These are phyloP conservation scores for Hoplodrina blanda DNA, from an alignment of 2,888 invertebrate genomes.

Conservation along the genomic window DNA sequence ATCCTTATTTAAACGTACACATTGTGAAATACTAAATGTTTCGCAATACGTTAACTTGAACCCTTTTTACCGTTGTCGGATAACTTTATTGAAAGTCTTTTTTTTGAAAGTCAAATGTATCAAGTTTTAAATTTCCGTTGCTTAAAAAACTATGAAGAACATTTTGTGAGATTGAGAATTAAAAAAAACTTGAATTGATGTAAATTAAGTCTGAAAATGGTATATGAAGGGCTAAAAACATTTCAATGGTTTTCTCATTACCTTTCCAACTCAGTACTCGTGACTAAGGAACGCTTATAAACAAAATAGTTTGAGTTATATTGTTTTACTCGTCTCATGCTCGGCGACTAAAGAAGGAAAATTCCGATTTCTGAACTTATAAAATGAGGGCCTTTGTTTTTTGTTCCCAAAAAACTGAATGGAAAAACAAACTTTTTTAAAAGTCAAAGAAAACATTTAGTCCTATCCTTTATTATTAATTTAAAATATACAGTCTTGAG, in stretches of 20 bases:
- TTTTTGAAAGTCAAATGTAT: constrained; percentile 49
- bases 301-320: not conserved
- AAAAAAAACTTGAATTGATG: constrained; percentile 13
- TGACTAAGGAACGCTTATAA: not conserved
- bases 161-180: constrained; percentile 18
- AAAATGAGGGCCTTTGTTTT: constrained; percentile 1
- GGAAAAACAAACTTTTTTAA: not conserved
- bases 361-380: not conserved
- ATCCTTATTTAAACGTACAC: constrained; percentile 51
- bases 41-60: constrained; percentile 31
- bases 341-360: constrained; percentile 6
- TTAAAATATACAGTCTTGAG: constrained; percentile 13
- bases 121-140: constrained; percentile 24
- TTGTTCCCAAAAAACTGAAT: not conserved
- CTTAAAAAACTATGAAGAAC: constrained; percentile 31
- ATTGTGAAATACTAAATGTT: constrained; percentile 41
- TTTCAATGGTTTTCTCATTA: not conserved
- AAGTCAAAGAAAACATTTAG: constrained; percentile 13
- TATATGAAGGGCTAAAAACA: not conserved
- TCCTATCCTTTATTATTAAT: not conserved
- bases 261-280: not conserved
- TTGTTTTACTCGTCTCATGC: not conserved
- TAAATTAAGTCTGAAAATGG: constrained; percentile 13
- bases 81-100: constrained; percentile 41
- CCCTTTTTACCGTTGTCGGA: constrained; percentile 36